These are phyloP conservation scores for Prosapia bicincta DNA, from an alignment of 2,888 invertebrate species.

Conservation along the genomic window DNA sequence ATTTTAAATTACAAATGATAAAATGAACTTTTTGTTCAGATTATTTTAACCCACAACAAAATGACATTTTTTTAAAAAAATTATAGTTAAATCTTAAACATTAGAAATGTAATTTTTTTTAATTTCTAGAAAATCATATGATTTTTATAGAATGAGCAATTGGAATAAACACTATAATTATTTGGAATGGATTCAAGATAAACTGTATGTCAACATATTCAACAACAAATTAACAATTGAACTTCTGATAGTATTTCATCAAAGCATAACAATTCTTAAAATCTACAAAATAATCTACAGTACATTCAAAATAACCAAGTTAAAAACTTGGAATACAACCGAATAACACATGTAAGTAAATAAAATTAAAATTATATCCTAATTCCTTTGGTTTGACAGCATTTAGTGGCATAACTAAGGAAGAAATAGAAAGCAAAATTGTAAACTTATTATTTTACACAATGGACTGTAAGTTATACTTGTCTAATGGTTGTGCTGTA, in stretches of 20 bases:
- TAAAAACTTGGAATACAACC: neutral
- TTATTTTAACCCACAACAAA: too few species aligned
- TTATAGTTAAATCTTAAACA: too few species aligned
- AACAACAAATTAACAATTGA: neutral
- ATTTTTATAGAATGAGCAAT: neutral
- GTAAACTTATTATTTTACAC: neutral
- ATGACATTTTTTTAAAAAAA: too few species aligned
- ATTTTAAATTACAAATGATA: too few species aligned
- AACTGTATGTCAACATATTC: neutral
- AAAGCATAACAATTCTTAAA: neutral
- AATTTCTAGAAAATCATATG: neutral
- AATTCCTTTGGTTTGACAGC: neutral
- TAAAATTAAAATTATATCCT: neutral
- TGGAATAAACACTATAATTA: neutral
- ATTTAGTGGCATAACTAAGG: neutral
- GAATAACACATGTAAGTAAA: neutral
- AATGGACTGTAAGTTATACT: neutral
- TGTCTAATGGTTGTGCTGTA: neutral
- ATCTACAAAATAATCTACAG: neutral
- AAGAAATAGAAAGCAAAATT: neutral
- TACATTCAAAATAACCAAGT: neutral
- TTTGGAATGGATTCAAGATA: neutral
- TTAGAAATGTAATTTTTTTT: too few species aligned
- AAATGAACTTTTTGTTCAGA: too few species aligned
- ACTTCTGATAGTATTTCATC: neutral